Evolutionary conservation across 2,888 invertebrate species (phyloP).

Genomic region (Crioceris asparagi): DNA sequence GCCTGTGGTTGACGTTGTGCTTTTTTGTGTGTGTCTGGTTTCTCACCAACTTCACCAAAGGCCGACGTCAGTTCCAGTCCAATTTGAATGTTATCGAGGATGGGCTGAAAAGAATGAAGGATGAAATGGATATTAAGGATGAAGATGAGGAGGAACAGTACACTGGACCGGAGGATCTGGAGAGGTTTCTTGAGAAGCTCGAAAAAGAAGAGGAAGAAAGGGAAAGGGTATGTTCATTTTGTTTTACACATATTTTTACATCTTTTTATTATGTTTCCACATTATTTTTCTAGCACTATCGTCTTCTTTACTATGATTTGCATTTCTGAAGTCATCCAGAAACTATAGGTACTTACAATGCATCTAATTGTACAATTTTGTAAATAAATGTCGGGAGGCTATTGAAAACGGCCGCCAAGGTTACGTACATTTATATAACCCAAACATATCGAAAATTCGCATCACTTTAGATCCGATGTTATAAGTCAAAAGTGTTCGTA

Average conservation of each 20-base stretch:
- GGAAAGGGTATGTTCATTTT: conserved; percentile 6
- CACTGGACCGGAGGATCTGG: conserved; percentile 20
- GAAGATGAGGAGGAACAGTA: conserved; percentile 2
- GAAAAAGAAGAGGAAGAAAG: conserved; percentile 7
- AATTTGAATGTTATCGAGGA: conserved; percentile 34
- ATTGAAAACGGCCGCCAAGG: no score
- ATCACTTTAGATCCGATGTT: no score
- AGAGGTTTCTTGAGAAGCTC: conserved; percentile 16
- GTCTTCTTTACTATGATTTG: no score
- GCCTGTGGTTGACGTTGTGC: conserved; percentile 28
- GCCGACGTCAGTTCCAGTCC: conserved; percentile 28
- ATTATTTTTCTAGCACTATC: background rate
- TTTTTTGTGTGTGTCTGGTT: conserved; percentile 30
- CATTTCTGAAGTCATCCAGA: no score
- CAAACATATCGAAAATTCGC: no score
- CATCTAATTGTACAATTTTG: no score
- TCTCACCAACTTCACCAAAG: conserved; percentile 27
- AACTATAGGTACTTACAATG: no score
- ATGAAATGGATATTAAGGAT: conserved; percentile 19
- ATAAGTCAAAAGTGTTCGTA: no score
- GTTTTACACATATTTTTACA: conserved; percentile 1
- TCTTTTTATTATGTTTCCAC: conserved; percentile 1
- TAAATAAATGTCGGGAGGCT: no score
- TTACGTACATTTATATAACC: no score
- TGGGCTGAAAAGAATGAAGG: conserved; percentile 32